Conservation (phyloP, 2,888 invertebrate species). For the Pogonocherus hispidulus region DNA sequence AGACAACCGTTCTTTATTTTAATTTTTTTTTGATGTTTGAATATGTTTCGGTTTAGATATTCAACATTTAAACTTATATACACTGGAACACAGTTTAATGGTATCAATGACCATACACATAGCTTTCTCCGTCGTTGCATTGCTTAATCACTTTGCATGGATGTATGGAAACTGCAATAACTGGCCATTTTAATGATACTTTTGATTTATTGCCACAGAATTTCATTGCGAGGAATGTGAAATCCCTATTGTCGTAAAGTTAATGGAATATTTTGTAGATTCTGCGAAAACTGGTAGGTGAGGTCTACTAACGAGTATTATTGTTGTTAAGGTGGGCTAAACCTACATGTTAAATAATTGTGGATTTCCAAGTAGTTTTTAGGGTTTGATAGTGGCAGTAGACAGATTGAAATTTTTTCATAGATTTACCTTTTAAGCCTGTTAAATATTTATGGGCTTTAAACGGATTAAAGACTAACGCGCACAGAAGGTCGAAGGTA, state of each 20-base stretch:
- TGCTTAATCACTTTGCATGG: constrained; percentile 3
- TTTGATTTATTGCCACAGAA: constrained; percentile 1
- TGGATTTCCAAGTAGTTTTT: not conserved
- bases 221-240: not conserved
- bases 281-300: not conserved
- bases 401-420: not conserved
- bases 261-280: not conserved
- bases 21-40: too few species aligned
- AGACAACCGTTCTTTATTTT: too few species aligned
- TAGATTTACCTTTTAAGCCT: not conserved
- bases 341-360: constrained; percentile 10
- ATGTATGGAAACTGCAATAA: too few species aligned
- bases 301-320: not conserved
- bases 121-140: constrained; percentile 8
- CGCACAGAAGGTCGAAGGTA: not conserved
- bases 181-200: constrained; percentile 1
- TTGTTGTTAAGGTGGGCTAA: not conserved
- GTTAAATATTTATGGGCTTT: constrained; percentile 14
- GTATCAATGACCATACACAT: not conserved
- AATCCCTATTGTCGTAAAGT: not conserved
- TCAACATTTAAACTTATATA: too few species aligned
- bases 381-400: not conserved
- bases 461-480: not conserved
- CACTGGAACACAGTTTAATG: too few species aligned
- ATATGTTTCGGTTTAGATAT: too few species aligned